Evolutionary conservation across 2,113 vertebrate genomes (phyloP).

Genomic region (Propithecus coquereli): DNA sequence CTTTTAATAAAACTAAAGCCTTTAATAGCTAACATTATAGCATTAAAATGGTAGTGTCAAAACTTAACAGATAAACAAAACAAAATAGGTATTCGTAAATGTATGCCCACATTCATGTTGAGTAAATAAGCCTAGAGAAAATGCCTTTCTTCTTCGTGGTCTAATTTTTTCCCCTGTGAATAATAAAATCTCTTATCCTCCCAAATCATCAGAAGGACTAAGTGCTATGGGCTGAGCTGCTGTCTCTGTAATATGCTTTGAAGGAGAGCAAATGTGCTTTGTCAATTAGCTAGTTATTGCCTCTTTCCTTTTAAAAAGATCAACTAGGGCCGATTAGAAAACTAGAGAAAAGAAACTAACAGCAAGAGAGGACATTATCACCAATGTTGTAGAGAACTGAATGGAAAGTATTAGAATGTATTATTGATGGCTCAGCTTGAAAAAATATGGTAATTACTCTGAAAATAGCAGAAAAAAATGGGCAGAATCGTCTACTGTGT

Average conservation of each 20-base stretch:
- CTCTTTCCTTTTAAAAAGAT: conserved; percentile 47
- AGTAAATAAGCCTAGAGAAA: conserved; percentile 23
- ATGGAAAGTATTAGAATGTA: conserved; percentile 38
- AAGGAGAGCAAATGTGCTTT: conserved; percentile 48
- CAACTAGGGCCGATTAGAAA: conserved; percentile 52
- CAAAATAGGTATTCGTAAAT: background rate
- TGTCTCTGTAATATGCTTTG: conserved; percentile 18
- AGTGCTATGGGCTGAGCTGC: background rate
- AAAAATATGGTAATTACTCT: conserved; percentile 44
- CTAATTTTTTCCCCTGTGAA: background rate
- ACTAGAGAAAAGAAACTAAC: conserved; percentile 37
- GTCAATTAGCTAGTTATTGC: conserved; percentile 51
- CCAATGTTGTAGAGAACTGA: conserved; percentile 44
- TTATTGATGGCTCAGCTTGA: conserved; percentile 56
- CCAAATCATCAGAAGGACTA: background rate
- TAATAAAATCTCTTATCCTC: background rate
- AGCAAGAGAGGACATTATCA: conserved; percentile 48
- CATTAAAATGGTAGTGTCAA: background rate
- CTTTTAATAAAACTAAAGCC: conserved; percentile 39
- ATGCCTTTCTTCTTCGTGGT: background rate
- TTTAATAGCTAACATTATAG: background rate
- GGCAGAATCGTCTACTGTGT: background rate
- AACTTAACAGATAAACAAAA: conserved; percentile 19
- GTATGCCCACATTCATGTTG: background rate
- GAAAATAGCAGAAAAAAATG: conserved; percentile 4